Evolutionary conservation across 1,140 invertebrate genomes (phyloP).

Genomic region (Lepidurus arcticus): DNA sequence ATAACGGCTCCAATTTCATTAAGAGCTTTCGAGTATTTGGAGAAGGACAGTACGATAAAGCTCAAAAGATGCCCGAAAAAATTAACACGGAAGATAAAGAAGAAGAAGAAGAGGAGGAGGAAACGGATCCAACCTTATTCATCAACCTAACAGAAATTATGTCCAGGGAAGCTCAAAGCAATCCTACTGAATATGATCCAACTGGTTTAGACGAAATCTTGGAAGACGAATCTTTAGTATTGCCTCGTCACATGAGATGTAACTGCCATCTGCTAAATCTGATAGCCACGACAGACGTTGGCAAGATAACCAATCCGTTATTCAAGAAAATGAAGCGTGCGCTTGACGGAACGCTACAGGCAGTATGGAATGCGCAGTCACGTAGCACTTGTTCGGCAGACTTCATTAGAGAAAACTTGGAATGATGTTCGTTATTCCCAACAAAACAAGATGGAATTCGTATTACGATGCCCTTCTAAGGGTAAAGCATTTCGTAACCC

Average conservation of each 20-base stretch:
- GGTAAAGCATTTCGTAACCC: conserved; percentile 26
- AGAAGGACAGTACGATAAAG: conserved; percentile 20
- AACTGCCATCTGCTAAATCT: conserved; percentile 28
- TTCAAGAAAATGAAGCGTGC: conserved; percentile 28
- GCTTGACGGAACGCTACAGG: conserved; percentile 27
- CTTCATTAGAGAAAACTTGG: conserved; percentile 23
- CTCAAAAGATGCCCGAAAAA: conserved; percentile 24
- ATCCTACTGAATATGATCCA: background rate
- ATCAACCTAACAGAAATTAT: background rate
- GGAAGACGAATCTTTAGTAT: background rate
- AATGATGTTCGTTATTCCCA: conserved; percentile 23
- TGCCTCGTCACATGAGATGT: conserved; percentile 27
- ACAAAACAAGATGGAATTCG: conserved; percentile 32
- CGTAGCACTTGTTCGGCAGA: conserved; percentile 30
- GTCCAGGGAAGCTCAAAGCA: background rate
- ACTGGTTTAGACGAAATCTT: background rate
- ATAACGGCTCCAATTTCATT: conserved; percentile 25
- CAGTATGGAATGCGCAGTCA: conserved; percentile 28
- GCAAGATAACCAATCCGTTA: conserved; percentile 3
- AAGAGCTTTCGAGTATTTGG: conserved; percentile 29
- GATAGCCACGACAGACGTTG: conserved; percentile 28
- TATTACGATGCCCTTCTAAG: conserved; percentile 32
- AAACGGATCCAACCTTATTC: background rate
- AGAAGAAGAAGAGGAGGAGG: background rate
- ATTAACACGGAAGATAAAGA: conserved; percentile 13